Evolutionary conservation across 2,113 vertebrate species (phyloP).

Genomic region (Candoia aspera): DNA sequence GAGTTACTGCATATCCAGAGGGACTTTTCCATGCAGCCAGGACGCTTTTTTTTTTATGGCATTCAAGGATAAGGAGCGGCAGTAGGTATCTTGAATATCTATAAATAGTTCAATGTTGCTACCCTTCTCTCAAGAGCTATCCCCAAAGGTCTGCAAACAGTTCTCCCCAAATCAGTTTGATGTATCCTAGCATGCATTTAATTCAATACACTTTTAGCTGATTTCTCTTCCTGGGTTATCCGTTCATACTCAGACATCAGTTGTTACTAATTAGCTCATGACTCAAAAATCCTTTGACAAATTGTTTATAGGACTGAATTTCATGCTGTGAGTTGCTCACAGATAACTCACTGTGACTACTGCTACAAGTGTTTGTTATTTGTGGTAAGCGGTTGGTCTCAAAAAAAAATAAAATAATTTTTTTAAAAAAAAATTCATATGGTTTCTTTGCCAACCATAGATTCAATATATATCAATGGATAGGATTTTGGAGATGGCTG

Average conservation of each 20-base stretch:
- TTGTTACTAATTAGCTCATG: conserved; percentile 41
- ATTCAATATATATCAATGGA: neutral
- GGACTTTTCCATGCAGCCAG: neutral
- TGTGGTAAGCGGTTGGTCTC: conserved; percentile 3
- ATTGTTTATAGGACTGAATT: neutral
- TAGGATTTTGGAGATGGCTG: neutral
- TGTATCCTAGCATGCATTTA: conserved; percentile 2
- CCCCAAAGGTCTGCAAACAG: neutral
- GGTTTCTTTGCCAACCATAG: conserved; percentile 2
- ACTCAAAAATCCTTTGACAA: conserved; percentile 25
- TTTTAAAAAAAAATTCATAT: neutral
- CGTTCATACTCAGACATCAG: conserved; percentile 28
- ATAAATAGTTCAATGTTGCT: neutral
- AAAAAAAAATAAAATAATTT: no score
- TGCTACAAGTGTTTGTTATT: conserved; percentile 35
- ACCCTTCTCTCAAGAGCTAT: neutral
- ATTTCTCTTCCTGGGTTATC: conserved; percentile 38
- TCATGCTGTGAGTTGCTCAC: conserved; percentile 32
- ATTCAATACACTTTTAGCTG: conserved; percentile 17
- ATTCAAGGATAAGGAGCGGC: neutral
- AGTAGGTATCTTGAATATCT: neutral
- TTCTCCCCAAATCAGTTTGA: conserved; percentile 10
- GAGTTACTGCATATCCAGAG: neutral
- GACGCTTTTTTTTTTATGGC: neutral
- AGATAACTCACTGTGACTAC: conserved; percentile 28